Percentiles rank a stretch among this genome's conserved stretches.
These are phyloP conservation scores for Pomatorhinus ruficollis DNA, from an alignment of 2,113 vertebrate species.

Conservation along the genomic window DNA sequence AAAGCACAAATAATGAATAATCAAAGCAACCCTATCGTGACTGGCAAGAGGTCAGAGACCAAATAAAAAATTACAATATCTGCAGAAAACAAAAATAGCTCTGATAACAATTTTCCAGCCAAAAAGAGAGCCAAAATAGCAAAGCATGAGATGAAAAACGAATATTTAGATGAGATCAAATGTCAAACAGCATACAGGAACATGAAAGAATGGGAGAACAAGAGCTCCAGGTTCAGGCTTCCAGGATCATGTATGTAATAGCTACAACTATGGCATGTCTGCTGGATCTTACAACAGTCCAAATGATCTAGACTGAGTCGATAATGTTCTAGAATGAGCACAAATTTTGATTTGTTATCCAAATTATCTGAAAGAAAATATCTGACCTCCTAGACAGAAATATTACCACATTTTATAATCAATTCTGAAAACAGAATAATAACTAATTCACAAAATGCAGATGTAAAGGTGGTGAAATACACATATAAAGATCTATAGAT, in stretches of 20 bases:
- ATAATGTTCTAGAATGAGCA: neutral
- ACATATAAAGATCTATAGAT: neutral
- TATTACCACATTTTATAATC: neutral
- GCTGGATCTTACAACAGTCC: neutral
- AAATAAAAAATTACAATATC: neutral
- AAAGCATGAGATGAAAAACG: neutral
- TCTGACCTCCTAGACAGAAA: neutral
- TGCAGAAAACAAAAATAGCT: neutral
- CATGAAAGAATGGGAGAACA: neutral
- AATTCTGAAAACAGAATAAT: neutral
- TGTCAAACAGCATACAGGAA: neutral
- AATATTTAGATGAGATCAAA: neutral
- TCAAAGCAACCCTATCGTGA: neutral
- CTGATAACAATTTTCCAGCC: neutral
- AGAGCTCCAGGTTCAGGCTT: neutral
- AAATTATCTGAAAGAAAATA: neutral
- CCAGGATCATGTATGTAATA: neutral
- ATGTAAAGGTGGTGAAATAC: conserved; percentile 17
- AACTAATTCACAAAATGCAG: conserved; percentile 2
- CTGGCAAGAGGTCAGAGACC: neutral
- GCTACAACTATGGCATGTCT: neutral
- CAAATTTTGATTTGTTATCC: neutral
- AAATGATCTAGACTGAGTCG: neutral
- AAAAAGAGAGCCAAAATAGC: neutral
- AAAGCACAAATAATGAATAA: neutral